A percentile compares a stretch with the other conserved stretches of the same genome.
Evolutionary conservation across 2,888 invertebrate species (phyloP).

Genomic region (Resseliella maxima): DNA sequence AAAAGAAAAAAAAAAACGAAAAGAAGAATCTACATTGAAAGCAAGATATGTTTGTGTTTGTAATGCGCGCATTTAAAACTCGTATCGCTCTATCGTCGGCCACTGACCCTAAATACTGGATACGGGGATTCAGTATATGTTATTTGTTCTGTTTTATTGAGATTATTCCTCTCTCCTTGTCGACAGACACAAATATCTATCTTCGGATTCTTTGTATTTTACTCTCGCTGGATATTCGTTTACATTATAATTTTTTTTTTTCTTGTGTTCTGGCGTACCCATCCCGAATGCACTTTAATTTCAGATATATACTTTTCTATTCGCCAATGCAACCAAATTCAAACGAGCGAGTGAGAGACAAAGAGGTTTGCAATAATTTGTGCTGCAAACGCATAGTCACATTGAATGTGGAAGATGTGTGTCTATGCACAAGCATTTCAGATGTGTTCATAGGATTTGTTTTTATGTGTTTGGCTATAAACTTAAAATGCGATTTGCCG

Average conservation of each 20-base stretch:
- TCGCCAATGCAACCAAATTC: too few species aligned
- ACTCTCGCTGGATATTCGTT: neutral
- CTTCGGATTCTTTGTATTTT: neutral
- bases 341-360: neutral
- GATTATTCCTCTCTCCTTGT: slow-evolving; percentile 30
- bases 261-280: neutral
- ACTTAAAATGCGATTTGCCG: slow-evolving; percentile 16
- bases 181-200: slow-evolving; percentile 8
- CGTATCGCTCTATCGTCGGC: neutral
- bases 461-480: neutral
- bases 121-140: slow-evolving; percentile 25
- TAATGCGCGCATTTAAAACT: slow-evolving; percentile 39
- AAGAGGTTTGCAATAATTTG: neutral
- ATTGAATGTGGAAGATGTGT: neutral
- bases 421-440: neutral
- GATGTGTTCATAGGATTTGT: neutral
- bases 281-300: neutral
- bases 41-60: neutral
- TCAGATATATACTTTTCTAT: neutral
- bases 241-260: slow-evolving; percentile 13
- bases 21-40: neutral
- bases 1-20: neutral
- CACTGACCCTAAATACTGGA: slow-evolving; percentile 43
- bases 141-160: slow-evolving; percentile 36
- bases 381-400: neutral